A percentile compares a stretch with the other conserved stretches of the same genome.
Evolutionary conservation across 2,113 vertebrate species (phyloP).

Genomic region (Chloropsis hardwickii): DNA sequence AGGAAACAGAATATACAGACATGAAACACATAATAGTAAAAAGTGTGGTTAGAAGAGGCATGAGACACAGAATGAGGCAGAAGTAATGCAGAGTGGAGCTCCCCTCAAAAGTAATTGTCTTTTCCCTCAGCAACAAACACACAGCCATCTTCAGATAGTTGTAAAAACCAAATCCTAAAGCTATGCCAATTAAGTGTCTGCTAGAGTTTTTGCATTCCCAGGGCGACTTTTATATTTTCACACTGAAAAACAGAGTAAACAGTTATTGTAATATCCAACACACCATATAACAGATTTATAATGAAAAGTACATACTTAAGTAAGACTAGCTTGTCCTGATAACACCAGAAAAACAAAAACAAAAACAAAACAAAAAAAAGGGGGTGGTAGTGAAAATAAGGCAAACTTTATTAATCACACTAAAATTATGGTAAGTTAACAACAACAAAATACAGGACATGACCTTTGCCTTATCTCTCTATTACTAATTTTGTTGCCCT

Average conservation of each 20-base stretch:
- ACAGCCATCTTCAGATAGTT: fast-evolving
- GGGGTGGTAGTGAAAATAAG: background rate
- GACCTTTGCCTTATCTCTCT: background rate
- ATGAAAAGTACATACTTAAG: background rate
- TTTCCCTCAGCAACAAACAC: background rate
- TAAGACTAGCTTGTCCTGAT: background rate
- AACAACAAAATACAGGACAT: background rate
- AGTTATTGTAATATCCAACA: background rate
- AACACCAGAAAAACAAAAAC: background rate
- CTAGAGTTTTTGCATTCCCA: background rate
- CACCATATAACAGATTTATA: background rate
- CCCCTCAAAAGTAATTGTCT: background rate
- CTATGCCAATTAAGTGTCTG: background rate
- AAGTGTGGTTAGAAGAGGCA: background rate
- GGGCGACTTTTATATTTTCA: background rate
- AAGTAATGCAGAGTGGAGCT: background rate
- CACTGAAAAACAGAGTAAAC: background rate
- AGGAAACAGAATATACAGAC: background rate
- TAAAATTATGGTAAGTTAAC: background rate
- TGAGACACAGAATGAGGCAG: background rate
- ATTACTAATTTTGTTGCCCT: background rate
- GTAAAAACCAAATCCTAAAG: background rate
- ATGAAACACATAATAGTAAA: fast-evolving
- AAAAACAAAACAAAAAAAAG: background rate
- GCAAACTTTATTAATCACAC: background rate